A percentile compares a stretch with the other conserved stretches of the same genome.
These are phyloP conservation scores for Origma solitaria DNA, from an alignment of 2,113 vertebrate genomes.

Conservation along the genomic window DNA sequence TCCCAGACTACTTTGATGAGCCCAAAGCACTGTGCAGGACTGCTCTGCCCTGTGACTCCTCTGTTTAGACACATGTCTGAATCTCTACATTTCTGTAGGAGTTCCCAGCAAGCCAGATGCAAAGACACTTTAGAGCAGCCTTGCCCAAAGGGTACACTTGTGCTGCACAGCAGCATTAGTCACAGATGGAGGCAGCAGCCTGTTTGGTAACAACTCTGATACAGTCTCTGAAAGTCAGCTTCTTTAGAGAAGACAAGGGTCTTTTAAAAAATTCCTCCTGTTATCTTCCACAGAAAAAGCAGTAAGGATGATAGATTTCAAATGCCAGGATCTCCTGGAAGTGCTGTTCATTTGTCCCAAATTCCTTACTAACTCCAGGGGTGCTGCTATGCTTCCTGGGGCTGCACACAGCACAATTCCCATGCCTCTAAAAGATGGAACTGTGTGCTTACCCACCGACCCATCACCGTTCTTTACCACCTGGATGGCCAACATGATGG, in stretches of 20 bases:
- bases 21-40: neutral
- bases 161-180: neutral
- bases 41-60: neutral
- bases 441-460: neutral
- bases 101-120: neutral
- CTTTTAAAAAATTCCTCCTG: neutral
- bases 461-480: neutral
- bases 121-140: neutral
- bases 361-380: neutral
- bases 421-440: neutral
- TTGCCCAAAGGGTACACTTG: neutral
- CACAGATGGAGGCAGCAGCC: neutral
- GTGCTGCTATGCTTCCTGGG: neutral
- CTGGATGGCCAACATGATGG: neutral
- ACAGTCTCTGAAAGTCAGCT: neutral
- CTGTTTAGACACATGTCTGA: neutral
- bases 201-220: neutral
- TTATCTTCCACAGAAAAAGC: neutral
- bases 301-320: neutral
- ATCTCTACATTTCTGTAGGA: neutral
- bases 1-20: neutral
- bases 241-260: neutral
- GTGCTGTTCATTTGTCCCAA: neutral
- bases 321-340: neutral
- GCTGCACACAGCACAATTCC: fast-evolving